Base-by-base conservation (phyloP, 2,888 invertebrate species). In the Clitarchus hookeri region DNA sequence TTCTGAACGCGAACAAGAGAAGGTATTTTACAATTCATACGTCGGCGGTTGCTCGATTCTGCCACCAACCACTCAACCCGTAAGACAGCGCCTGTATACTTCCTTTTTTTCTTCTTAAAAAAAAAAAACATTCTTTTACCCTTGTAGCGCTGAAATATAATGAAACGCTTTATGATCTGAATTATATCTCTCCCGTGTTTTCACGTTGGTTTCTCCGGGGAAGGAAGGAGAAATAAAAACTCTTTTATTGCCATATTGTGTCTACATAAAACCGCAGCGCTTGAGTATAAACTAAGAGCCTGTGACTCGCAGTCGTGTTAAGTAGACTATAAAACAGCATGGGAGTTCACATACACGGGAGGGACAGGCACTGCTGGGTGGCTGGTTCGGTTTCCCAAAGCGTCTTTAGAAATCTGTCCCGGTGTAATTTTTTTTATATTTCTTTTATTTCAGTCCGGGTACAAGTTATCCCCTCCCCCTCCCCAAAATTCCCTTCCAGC, bases 131-230 rank as follows among this genome's bases (percentile, higher is more conserved):
- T n/a, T 11, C 16, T 65, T 65, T 65, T 6, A 1, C 65, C n/a
- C 65, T 65, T 65, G 65, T 65, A 65, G 13, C 19, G 65, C 65
- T 65, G 65, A 65, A 65, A 65, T 65, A 65, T 65, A 65, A 65
- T 65, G 65, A 65, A 65, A 65, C 65, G 65, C 19, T 65, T 65
- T 65, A 65, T 65, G 65, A 65, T 65, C 65, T 65, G 65, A 65
- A 65, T 65, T 65, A 65, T 65, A 65, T n/a, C 65, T n/a, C 65
- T 65, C 65, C 65, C 65, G n/a, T 65, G 65, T 65, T 65, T 65
- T 65, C 65, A 65, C 8, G n/a, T 65, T 9, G 65, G 65, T 65
- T 65, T 65, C n/a, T 65, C 19, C 65, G 8, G 65, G 23, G 16
- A n/a, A 65, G 23, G 65, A 3, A 23, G n/a, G 8, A 65, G n/a